phyloP scores from a whole-genome alignment of 2,797 vertebrate species.

The Vipera latastei region DNA sequence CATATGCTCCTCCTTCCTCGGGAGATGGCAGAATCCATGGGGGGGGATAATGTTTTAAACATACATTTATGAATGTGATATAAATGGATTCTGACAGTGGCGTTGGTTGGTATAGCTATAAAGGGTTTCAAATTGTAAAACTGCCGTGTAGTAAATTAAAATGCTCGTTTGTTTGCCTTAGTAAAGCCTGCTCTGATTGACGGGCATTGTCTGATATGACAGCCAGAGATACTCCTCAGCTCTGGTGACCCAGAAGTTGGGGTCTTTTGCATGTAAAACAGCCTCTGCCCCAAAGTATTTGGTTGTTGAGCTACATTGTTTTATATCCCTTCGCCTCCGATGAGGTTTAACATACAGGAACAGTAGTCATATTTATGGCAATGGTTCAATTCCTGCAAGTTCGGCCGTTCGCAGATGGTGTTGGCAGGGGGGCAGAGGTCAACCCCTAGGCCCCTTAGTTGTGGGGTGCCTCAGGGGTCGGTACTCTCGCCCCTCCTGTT shows the following conservation, averaged over 20 bases:
- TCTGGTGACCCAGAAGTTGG: not conserved
- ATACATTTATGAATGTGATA: too few relatives aligned
- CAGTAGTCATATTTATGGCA: not conserved
- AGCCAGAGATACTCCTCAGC: not conserved
- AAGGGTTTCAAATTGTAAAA: not conserved
- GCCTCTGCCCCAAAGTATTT: not conserved
- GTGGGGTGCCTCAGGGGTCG: too few relatives aligned
- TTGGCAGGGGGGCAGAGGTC: too few relatives aligned
- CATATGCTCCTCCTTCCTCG: too few relatives aligned
- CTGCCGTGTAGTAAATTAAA: not conserved
- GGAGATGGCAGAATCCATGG: too few relatives aligned
- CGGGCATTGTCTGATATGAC: not conserved
- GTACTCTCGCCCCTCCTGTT: too few relatives aligned
- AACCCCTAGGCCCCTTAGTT: too few relatives aligned
- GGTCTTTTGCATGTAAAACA: not conserved
- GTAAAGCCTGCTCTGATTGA: not conserved
- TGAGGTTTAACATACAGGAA: not conserved
- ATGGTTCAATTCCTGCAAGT: not conserved
- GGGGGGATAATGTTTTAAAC: too few relatives aligned
- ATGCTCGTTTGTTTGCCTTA: not conserved
- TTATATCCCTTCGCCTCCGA: not conserved
- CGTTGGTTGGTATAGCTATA: too few relatives aligned
- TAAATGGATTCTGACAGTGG: too few relatives aligned
- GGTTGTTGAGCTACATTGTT: not conserved
- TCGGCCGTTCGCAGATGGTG: too few relatives aligned